A percentile compares a stretch with the other conserved stretches of the same genome.
phyloP scores from a whole-genome alignment of 2,888 invertebrate genomes.

The Serrognathus titanus region DNA sequence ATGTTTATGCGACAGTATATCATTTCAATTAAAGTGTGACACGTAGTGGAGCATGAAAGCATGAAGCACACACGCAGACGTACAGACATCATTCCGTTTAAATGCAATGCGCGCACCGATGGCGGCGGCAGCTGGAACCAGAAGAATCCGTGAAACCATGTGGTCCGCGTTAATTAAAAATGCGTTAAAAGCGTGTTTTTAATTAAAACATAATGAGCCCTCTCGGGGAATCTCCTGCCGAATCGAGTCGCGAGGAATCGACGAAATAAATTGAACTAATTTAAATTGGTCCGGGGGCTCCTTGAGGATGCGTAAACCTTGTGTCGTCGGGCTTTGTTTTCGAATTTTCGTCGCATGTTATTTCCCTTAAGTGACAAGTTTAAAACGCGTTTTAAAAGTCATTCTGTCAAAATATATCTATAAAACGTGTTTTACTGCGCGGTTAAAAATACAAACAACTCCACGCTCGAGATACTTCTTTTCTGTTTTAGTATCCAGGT shows the following conservation, averaged over 20 bases:
- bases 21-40: conserved; percentile 34
- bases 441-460: conserved; percentile 18
- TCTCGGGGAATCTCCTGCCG: conserved; percentile 22
- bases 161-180: conserved; percentile 35
- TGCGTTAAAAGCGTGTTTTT: conserved; percentile 32
- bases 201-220: conserved; percentile 34
- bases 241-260: conserved; percentile 23
- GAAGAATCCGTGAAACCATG: conserved; percentile 24
- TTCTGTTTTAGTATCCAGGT: conserved; percentile 23
- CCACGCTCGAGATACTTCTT: conserved; percentile 4
- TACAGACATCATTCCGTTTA: conserved; percentile 2
- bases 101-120: conserved; percentile 12
- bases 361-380: conserved; percentile 11
- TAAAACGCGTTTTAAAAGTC: conserved; percentile 13
- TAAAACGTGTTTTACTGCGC: conserved; percentile 11
- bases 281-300: conserved; percentile 20
- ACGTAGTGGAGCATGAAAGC: conserved; percentile 29
- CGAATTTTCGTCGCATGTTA: conserved; percentile 12
- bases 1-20: conserved; percentile 29
- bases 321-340: conserved; percentile 23
- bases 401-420: conserved; percentile 15
- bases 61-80: conserved; percentile 14
- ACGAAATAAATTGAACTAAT: conserved; percentile 25
- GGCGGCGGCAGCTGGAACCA: conserved; percentile 9
- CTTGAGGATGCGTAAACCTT: conserved; percentile 14